Percentiles rank a stretch among this genome's conserved stretches.
Evolutionary conservation across 2,888 invertebrate species (phyloP).

Genomic region (Celastrina argiolus): DNA sequence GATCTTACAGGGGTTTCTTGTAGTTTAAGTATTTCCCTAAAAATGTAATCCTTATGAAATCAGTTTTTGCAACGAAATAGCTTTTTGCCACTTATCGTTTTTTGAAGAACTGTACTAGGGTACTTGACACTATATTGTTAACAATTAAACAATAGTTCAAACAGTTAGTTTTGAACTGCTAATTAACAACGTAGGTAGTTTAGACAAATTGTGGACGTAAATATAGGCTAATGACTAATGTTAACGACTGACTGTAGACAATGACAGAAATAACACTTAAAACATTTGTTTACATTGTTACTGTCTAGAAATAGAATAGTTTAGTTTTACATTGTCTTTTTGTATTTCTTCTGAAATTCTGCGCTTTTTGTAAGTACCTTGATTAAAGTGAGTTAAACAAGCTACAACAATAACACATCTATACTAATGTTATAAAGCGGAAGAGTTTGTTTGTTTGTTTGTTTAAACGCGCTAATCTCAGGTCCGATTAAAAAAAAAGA

Average conservation of each 20-base stretch:
- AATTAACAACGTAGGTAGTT: background rate
- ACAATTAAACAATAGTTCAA: background rate
- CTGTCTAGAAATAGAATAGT: background rate
- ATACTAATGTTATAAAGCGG: no score
- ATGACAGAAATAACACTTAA: background rate
- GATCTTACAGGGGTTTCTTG: no score
- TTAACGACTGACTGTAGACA: background rate
- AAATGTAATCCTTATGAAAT: no score
- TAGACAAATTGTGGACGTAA: background rate
- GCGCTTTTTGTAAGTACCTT: background rate
- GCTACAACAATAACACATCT: background rate
- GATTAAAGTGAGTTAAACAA: background rate
- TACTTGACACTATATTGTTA: no score
- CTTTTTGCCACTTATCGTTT: no score
- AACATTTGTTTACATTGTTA: background rate
- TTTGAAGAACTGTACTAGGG: no score
- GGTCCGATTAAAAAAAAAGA: no score
- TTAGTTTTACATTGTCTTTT: background rate
- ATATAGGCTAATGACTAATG: conserved; percentile 1
- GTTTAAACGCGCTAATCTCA: no score
- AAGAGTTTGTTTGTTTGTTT: no score
- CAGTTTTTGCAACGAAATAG: no score
- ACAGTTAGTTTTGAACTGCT: background rate
- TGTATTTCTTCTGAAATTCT: background rate
- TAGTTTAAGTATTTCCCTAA: no score